phyloP scores from a whole-genome alignment of 1,140 invertebrate species.

The Aphis gossypii region DNA sequence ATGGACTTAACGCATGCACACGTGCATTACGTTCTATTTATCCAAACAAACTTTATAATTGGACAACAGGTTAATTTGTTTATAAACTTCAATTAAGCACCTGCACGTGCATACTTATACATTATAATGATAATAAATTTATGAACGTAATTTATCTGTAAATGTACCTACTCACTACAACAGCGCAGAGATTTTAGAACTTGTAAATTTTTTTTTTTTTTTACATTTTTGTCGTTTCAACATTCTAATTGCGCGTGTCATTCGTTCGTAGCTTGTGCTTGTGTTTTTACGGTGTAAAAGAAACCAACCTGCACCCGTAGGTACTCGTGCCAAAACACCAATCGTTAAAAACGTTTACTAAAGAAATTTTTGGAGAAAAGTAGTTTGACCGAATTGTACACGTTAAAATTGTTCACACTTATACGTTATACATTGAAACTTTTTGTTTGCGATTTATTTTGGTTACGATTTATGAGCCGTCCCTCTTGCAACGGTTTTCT shows the following conservation, averaged over 20 bases:
- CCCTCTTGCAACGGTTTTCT: background rate
- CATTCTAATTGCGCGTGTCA: too few species aligned
- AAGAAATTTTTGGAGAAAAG: background rate
- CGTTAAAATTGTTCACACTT: background rate
- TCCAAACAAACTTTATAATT: slow-evolving; percentile 20
- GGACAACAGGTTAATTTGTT: slow-evolving; percentile 34
- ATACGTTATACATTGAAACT: background rate
- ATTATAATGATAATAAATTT: background rate
- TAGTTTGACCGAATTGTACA: background rate
- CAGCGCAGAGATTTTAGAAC: too few species aligned
- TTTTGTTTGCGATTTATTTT: background rate
- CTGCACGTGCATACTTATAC: background rate
- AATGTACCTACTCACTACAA: too few species aligned
- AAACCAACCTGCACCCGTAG: too few species aligned
- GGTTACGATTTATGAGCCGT: background rate
- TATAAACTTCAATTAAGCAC: slow-evolving; percentile 5
- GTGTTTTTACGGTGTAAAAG: too few species aligned
- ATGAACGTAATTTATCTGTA: background rate
- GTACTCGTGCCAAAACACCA: too few species aligned
- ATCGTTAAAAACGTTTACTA: background rate
- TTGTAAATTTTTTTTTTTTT: too few species aligned
- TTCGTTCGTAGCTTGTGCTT: too few species aligned
- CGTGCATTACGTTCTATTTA: background rate
- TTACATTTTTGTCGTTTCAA: too few species aligned
- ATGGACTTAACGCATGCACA: background rate